phyloP scores from a whole-genome alignment of 2,113 vertebrate species.

The Myocastor coypus region DNA sequence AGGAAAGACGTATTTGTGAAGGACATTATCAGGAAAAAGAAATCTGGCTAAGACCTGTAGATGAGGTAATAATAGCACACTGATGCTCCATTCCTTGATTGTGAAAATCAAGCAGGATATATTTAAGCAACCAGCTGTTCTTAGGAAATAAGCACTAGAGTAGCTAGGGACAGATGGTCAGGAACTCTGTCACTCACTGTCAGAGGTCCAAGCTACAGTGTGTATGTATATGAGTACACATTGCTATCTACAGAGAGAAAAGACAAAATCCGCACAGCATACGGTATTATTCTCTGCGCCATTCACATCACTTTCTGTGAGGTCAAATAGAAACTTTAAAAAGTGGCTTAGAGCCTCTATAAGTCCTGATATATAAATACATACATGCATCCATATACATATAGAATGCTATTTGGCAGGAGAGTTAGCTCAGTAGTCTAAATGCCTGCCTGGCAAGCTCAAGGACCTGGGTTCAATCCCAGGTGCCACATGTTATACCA shows the following conservation, averaged over 20 bases:
- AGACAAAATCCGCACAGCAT: background rate
- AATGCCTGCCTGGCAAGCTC: too few relatives aligned
- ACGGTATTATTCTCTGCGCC: background rate
- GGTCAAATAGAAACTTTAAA: background rate
- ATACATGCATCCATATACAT: background rate
- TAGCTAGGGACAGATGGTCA: background rate
- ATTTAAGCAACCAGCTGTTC: background rate
- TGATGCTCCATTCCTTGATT: background rate
- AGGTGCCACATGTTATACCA: too few relatives aligned
- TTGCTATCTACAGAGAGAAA: background rate
- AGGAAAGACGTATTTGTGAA: background rate
- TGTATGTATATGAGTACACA: background rate
- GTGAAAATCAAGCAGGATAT: background rate
- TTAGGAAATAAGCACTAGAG: background rate
- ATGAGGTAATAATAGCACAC: background rate
- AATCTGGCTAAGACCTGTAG: background rate
- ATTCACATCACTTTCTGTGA: background rate
- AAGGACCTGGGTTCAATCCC: too few relatives aligned
- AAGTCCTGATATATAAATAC: background rate
- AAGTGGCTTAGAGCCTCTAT: background rate
- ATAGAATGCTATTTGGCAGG: too few relatives aligned
- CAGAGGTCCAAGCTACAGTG: background rate
- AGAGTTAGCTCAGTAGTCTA: too few relatives aligned
- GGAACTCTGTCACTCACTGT: background rate
- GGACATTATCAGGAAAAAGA: background rate